These are phyloP conservation scores for Merops nubicus DNA, from an alignment of 2,113 vertebrate genomes.

Conservation along the genomic window DNA sequence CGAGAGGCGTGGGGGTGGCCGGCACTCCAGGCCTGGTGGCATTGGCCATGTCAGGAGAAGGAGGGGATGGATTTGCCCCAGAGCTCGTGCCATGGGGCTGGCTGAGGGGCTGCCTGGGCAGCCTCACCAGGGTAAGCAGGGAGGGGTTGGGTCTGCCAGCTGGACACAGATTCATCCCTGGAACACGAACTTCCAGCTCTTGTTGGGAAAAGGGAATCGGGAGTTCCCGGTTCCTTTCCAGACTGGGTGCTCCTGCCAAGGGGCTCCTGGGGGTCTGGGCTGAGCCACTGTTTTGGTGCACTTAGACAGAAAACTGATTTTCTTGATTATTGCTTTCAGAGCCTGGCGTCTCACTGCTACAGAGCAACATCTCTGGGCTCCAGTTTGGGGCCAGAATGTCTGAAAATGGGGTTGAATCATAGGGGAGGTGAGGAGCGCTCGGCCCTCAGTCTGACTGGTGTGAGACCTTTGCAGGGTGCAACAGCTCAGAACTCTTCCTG, in stretches of 20 bases:
- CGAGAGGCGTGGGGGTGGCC: rapidly evolving
- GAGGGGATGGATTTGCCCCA: rapidly evolving
- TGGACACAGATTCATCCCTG: not conserved
- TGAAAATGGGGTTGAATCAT: not conserved
- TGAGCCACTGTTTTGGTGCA: rapidly evolving
- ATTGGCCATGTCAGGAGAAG: not conserved
- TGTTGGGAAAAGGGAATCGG: rapidly evolving
- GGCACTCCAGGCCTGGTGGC: not conserved
- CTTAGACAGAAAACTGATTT: not conserved
- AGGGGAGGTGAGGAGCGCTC: rapidly evolving
- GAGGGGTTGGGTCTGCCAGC: not conserved
- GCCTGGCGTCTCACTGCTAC: not conserved
- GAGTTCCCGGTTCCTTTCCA: not conserved
- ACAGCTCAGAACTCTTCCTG: not conserved
- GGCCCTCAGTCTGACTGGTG: rapidly evolving
- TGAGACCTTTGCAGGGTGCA: not conserved
- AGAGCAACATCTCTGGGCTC: rapidly evolving
- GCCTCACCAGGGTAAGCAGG: not conserved
- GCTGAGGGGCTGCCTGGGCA: not conserved
- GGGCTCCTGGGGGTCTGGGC: not conserved
- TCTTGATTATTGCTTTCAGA: not conserved
- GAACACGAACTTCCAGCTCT: not conserved
- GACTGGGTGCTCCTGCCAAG: not conserved
- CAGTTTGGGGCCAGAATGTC: too few species aligned
- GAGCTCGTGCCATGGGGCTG: rapidly evolving